Evolutionary conservation across 2,113 vertebrate species (phyloP).

Genomic region (Tursiops truncatus): DNA sequence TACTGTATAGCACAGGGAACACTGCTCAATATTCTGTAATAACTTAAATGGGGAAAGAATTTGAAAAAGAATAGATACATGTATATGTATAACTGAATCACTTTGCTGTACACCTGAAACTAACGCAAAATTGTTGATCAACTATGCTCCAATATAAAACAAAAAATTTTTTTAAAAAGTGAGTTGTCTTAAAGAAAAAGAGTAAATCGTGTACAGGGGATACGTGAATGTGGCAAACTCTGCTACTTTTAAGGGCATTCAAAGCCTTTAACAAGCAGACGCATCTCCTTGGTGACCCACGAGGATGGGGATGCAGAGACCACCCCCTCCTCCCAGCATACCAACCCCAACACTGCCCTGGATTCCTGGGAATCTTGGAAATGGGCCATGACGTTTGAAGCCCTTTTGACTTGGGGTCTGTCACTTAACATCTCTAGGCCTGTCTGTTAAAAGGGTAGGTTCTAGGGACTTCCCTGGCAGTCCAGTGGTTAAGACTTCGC

Average conservation of each 20-base stretch:
- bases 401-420: background rate
- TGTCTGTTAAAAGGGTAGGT: background rate
- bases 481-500: too few species aligned
- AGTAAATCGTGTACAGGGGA: background rate
- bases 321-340: background rate
- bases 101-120: too few species aligned
- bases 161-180: background rate
- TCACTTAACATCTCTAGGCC: background rate
- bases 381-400: background rate
- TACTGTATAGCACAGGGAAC: too few species aligned
- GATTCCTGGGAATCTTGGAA: background rate
- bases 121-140: too few species aligned
- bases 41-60: too few species aligned
- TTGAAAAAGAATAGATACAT: too few species aligned
- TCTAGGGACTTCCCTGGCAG: too few species aligned
- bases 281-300: background rate
- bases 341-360: background rate
- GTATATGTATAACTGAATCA: too few species aligned
- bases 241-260: background rate
- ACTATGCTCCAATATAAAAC: too few species aligned
- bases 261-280: background rate
- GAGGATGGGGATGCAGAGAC: background rate
- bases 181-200: background rate
- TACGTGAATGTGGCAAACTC: accelerated
- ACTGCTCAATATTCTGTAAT: too few species aligned